phyloP scores from a whole-genome alignment of 1,140 invertebrate species.

The Orchesella cincta region DNA sequence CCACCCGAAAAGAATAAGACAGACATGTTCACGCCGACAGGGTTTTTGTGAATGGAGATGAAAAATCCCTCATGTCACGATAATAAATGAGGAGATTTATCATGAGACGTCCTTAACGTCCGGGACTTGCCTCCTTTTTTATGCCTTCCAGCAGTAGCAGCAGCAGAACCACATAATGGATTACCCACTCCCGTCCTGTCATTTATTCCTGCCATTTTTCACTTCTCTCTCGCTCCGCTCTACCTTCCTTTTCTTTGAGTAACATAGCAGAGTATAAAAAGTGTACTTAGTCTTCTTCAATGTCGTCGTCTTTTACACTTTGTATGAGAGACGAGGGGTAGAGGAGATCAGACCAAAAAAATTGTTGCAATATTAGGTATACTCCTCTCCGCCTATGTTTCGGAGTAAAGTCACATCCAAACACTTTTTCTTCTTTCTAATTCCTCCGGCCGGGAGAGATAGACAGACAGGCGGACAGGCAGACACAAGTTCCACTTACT shows the following conservation, averaged over 20 bases:
- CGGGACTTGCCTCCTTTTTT: slow-evolving; percentile 28
- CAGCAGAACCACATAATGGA: slow-evolving; percentile 9
- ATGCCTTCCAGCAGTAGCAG: slow-evolving; percentile 6
- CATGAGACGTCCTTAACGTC: slow-evolving; percentile 29
- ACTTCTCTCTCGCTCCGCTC: background rate
- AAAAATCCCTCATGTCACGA: slow-evolving; percentile 29
- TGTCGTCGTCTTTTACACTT: slow-evolving; percentile 8
- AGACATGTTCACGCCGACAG: slow-evolving; percentile 17
- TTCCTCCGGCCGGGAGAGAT: background rate
- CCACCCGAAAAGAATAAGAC: no score
- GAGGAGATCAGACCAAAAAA: no score
- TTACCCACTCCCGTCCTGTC: slow-evolving; percentile 26
- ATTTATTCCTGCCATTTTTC: slow-evolving; percentile 26
- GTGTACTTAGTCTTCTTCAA: slow-evolving; percentile 2
- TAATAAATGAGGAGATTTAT: slow-evolving; percentile 29
- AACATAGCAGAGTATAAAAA: background rate
- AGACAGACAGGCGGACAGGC: slow-evolving; percentile 22
- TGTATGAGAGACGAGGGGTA: background rate
- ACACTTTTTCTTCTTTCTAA: background rate
- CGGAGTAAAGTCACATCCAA: background rate
- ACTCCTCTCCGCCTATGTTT: background rate
- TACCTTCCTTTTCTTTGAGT: background rate
- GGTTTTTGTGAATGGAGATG: slow-evolving; percentile 16
- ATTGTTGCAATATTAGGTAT: no score
- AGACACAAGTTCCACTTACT: slow-evolving; percentile 19